A percentile compares a stretch with the other conserved stretches of the same genome.
Evolutionary conservation across 2,797 vertebrate genomes (phyloP).

Genomic region (Hydrolagus colliei): DNA sequence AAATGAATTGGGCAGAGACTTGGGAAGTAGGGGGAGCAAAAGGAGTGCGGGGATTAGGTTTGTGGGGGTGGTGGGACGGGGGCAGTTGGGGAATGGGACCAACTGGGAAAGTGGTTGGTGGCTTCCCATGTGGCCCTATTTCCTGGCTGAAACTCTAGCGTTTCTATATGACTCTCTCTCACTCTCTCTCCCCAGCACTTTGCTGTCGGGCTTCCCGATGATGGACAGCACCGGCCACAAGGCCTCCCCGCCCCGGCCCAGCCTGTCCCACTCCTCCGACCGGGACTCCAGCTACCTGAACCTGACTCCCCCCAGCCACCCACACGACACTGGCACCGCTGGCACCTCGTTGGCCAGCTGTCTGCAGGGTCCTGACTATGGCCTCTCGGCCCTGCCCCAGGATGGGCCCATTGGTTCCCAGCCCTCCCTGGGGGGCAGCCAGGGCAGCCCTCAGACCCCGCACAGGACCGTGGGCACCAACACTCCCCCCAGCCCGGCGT

Average conservation of each 20-base stretch:
- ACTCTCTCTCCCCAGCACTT: not conserved
- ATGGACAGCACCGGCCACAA: slow-evolving; percentile 61
- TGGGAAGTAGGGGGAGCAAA: too few relatives aligned
- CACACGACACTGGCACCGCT: slow-evolving; percentile 39
- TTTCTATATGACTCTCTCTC: not conserved
- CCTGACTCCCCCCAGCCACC: slow-evolving; percentile 49
- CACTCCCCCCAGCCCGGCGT: slow-evolving; percentile 62
- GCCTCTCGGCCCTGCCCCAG: slow-evolving; percentile 32
- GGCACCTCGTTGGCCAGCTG: slow-evolving; percentile 43
- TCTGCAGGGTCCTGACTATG: slow-evolving; percentile 49
- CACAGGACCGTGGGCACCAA: slow-evolving; percentile 93
- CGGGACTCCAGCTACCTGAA: slow-evolving; percentile 56
- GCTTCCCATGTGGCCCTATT: too few relatives aligned
- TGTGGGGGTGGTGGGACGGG: too few relatives aligned
- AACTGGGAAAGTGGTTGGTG: too few relatives aligned
- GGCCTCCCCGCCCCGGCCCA: slow-evolving; percentile 61
- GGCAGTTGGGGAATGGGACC: too few relatives aligned
- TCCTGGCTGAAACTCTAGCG: not conserved
- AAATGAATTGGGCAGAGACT: too few relatives aligned
- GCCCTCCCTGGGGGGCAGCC: slow-evolving; percentile 52
- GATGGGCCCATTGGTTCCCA: slow-evolving; percentile 53
- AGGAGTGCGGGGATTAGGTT: too few relatives aligned
- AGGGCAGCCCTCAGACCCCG: slow-evolving; percentile 68
- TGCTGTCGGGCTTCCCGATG: slow-evolving; percentile 50
- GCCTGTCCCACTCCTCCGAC: slow-evolving; percentile 60